Base-by-base conservation (phyloP, 2,797 vertebrate species). In the Mallotus villosus region DNA sequence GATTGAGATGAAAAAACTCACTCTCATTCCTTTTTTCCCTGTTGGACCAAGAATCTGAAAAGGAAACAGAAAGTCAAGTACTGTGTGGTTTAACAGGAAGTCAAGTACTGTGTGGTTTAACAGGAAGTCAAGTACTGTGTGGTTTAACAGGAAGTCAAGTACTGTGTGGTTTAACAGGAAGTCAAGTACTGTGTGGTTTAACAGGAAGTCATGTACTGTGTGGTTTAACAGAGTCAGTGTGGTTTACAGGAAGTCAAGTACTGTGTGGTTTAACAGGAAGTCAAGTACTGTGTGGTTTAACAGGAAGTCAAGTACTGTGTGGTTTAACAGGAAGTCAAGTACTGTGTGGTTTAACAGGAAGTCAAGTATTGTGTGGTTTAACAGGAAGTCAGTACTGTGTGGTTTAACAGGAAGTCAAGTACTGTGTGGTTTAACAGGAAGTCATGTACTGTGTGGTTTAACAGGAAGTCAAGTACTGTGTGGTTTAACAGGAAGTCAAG, bases 11-110 rank as follows among this genome's bases (percentile, higher is more conserved):
- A 22, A 49, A 16, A 34, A 21, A 55, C 95, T 94, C 89, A 96
- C 96, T 91, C 90, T 92, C 22, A 72, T 68, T 16, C 96, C 96
- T 74, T 97, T 97, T 81, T 94, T 93, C 61, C 95, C 96, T 25
- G 93, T 89, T 67, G 95, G 95, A 41, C 96, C 96, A 67, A 95
- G 86, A 77, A 95, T 88, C 95, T 97, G 87, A 75, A 60, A 72
- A 49, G 25, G 29, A 72, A 51, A 82, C 75, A 75, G 12, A 1
- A 46, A 59, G 21, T 2, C 8, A 25, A 27, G 32, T 34, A 46
- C n/a, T 34, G 37, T 64, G 37, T 46, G 46, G 34, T 57, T 21
- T 21, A n/a, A n/a, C n/a, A 75, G 12, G 1, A 46, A 59, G 21
- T 2, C 8, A 25, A 27, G 32, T 34, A 46, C n/a, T 34, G 37